phyloP scores from a whole-genome alignment of 2,113 vertebrate species.

The Cyphotilapia sp. region DNA sequence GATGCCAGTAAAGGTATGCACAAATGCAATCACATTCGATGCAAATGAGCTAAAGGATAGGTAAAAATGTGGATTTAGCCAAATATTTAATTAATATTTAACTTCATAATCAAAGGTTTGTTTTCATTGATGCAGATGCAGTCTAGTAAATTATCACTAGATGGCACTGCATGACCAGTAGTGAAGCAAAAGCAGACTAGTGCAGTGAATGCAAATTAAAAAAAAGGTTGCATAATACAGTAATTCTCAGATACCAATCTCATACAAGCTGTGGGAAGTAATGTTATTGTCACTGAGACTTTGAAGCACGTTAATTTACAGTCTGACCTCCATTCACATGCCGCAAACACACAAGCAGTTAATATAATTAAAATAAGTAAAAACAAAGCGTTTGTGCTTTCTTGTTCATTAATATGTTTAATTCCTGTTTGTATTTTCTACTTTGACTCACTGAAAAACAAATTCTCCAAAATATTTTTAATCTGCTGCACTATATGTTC shows the following conservation, averaged over 20 bases:
- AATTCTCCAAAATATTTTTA: background rate
- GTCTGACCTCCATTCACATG: background rate
- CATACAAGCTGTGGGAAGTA: background rate
- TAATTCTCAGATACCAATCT: background rate
- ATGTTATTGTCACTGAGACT: background rate
- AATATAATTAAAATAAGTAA: background rate
- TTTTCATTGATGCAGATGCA: background rate
- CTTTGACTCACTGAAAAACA: background rate
- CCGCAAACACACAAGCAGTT: background rate
- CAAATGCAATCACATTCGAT: background rate
- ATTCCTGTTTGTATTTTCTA: background rate
- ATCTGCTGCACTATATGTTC: background rate
- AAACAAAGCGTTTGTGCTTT: background rate
- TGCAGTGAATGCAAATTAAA: background rate
- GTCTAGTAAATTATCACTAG: conserved; percentile 4
- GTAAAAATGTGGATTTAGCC: background rate
- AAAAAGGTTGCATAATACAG: background rate
- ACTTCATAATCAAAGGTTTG: background rate
- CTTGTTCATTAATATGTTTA: background rate
- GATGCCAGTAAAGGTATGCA: no score
- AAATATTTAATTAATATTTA: background rate
- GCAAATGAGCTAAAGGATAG: background rate
- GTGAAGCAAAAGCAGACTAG: background rate
- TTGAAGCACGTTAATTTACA: background rate
- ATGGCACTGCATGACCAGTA: conserved; percentile 25